phyloP scores from a whole-genome alignment of 2,888 invertebrate genomes.

The Rapana venosa region DNA sequence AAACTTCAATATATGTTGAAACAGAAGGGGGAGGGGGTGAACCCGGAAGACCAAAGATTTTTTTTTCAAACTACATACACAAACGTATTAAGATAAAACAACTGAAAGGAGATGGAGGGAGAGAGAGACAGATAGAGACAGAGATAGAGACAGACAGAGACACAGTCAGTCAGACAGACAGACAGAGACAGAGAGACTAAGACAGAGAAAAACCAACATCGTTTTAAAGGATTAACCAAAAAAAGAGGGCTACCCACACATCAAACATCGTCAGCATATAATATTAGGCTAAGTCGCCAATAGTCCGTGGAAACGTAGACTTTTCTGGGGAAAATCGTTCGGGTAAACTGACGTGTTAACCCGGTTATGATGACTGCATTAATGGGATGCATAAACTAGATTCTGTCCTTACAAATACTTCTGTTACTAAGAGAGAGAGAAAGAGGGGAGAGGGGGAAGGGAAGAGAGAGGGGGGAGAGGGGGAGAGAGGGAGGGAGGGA shows the following conservation, averaged over 20 bases:
- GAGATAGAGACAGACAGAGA: not conserved
- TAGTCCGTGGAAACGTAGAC: not conserved
- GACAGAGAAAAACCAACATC: not conserved
- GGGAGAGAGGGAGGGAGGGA: constrained; percentile 80
- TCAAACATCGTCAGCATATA: too few species aligned
- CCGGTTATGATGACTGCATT: too few species aligned
- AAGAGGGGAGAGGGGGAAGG: constrained; percentile 79
- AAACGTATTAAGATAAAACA: too few species aligned
- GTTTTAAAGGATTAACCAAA: too few species aligned
- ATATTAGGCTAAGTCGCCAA: not conserved
- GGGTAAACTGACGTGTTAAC: too few species aligned
- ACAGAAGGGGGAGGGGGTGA: too few species aligned
- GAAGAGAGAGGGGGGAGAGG: constrained; percentile 85
- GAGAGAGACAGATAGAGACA: not conserved
- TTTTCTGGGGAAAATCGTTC: not conserved
- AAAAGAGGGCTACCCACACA: not conserved
- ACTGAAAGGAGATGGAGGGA: not conserved
- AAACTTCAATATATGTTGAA: too few species aligned
- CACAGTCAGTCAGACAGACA: too few species aligned
- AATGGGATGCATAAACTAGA: too few species aligned
- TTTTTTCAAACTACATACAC: too few species aligned
- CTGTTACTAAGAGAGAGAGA: not conserved
- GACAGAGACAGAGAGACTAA: not conserved
- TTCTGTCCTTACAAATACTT: not conserved
- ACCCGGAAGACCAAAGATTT: too few species aligned